These are phyloP conservation scores for Theretra japonica DNA, from an alignment of 2,888 invertebrate species.

Conservation along the genomic window DNA sequence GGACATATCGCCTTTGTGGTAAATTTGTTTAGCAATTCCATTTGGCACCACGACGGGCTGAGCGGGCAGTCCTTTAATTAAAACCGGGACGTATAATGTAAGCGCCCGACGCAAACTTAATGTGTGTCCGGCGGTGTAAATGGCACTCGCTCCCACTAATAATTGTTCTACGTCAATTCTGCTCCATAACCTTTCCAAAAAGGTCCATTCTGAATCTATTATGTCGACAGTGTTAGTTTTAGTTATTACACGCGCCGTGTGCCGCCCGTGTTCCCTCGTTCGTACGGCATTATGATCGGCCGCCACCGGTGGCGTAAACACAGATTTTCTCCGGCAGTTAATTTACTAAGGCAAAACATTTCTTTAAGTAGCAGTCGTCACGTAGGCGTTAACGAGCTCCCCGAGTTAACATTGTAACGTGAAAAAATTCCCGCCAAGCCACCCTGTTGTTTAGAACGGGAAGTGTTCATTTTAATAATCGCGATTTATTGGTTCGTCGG, in stretches of 20 bases:
- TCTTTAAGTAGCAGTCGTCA: constrained; percentile 77
- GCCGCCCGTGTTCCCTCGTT: background rate
- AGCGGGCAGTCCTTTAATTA: constrained; percentile 83
- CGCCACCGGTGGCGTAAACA: constrained; percentile 37
- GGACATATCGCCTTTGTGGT: constrained; percentile 81
- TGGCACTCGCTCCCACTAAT: constrained; percentile 72
- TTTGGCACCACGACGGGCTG: constrained; percentile 71
- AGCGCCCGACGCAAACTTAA: constrained; percentile 79
- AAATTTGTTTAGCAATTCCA: constrained; percentile 85
- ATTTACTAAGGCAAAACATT: constrained; percentile 68
- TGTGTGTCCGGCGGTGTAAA: constrained; percentile 78
- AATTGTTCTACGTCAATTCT: constrained; percentile 80
- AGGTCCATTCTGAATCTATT: constrained; percentile 36
- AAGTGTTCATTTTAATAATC: constrained; percentile 48
- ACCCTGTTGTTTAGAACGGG: constrained; percentile 37
- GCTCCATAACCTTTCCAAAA: constrained; percentile 55
- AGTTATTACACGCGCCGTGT: constrained; percentile 34
- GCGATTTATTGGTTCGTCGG: constrained; percentile 36
- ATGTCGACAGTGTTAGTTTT: constrained; percentile 39
- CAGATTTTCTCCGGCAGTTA: constrained; percentile 66
- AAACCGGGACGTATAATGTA: constrained; percentile 80
- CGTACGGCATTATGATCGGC: constrained; percentile 1
- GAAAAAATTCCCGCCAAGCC: constrained; percentile 65
- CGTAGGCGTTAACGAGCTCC: constrained; percentile 80
- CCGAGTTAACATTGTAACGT: constrained; percentile 79